Percentiles rank a stretch among this genome's conserved stretches.
Evolutionary conservation across 2,888 invertebrate species (phyloP).

Genomic region (Lepidocyrtoides sp.): DNA sequence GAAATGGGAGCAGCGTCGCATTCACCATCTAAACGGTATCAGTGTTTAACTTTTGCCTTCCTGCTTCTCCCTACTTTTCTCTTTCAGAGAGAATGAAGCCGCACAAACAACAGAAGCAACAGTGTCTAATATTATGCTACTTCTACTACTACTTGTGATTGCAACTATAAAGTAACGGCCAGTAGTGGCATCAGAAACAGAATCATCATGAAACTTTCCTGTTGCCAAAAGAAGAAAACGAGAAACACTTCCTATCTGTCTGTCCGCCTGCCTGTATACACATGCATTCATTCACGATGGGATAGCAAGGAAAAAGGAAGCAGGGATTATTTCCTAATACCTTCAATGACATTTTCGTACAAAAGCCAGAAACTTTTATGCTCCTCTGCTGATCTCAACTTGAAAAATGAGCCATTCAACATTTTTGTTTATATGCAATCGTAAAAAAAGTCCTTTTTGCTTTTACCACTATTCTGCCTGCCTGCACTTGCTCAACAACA

Average conservation of each 20-base stretch:
- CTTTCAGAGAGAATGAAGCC: not conserved
- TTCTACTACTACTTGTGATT: no score
- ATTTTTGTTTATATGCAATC: constrained; percentile 30
- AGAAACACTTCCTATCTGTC: not conserved
- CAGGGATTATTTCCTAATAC: constrained; percentile 66
- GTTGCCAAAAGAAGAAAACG: constrained; percentile 31
- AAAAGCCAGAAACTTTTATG: constrained; percentile 62
- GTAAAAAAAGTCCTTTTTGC: not conserved
- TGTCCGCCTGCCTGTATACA: constrained; percentile 6
- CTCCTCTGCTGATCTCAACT: constrained; percentile 2
- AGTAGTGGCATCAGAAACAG: not conserved
- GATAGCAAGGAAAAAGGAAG: constrained; percentile 24
- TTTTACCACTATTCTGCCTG: not conserved
- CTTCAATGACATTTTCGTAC: constrained; percentile 67
- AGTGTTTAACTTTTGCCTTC: constrained; percentile 6
- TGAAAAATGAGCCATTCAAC: constrained; percentile 46
- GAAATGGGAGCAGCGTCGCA: no score
- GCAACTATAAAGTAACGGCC: not conserved
- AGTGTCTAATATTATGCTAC: not conserved
- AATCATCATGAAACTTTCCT: constrained; percentile 11
- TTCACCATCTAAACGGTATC: not conserved
- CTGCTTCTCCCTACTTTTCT: not conserved
- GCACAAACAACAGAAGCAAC: not conserved
- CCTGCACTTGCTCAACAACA: not conserved
- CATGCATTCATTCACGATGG: constrained; percentile 18